Evolutionary conservation across 2,113 vertebrate species (phyloP), one percentile per base, ranked within the genome.

Genomic region (Carettochelys insculpta): DNA sequence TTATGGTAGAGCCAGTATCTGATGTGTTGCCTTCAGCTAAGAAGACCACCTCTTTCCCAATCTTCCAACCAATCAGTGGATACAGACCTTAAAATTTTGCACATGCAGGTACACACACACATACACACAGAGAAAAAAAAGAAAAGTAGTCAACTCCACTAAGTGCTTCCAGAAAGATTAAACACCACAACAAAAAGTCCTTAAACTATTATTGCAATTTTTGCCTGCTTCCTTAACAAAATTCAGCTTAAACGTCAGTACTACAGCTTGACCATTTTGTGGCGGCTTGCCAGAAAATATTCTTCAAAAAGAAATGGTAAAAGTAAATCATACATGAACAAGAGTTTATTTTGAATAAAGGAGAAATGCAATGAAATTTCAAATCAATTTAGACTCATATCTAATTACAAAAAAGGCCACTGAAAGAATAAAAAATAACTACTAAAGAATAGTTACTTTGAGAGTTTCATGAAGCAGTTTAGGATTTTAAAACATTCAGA

Each of bases 51-150:
- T 99, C 99, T 54, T 98, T 90, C 11, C 99, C 99, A 56, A 99
- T 99, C 97, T 99, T 99, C 99, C 99, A 99, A 8, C 99, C 99
- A 82, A 99, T 98, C 89, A 99, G 52, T 22, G 99, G 99, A 96
- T 99, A 99, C 81, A 99, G 97, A 73, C 98, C 99, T 99, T 90
- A 90, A 48, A 83, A 86, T 81, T 92, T 95, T 90, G 17, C 84
- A 94, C 20, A 25, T 38, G 19, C 58, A 4, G 20, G n/a, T 7
- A 10, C 16, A 61, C 16, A 8, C 61, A 61, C 5, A n/a, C 31
- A 34, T 8, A 65, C 17, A 56, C 11, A 56, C n/a, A n/a, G n/a
- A n/a, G n/a, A 77, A 92, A 88, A 12, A 95, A 82, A 90, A 77
- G 17, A 78, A 80, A 52, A 94, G 48, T 7, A 86, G 0, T 16